Evolutionary conservation across 2,113 vertebrate genomes (phyloP).

Genomic region (Microcebus murinus): DNA sequence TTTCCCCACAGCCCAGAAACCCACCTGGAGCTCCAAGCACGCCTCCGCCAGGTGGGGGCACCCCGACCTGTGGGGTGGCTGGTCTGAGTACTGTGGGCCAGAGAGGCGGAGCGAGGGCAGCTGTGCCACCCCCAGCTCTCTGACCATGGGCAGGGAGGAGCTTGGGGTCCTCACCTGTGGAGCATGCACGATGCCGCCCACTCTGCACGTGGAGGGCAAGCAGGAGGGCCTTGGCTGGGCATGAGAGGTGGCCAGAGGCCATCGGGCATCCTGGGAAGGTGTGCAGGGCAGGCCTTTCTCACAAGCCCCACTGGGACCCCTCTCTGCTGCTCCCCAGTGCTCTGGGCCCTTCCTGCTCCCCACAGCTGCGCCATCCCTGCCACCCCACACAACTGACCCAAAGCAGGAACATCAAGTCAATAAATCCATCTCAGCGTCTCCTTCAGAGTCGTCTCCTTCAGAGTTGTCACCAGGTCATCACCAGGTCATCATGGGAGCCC

Average conservation of each 20-base stretch:
- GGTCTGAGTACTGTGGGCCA: neutral
- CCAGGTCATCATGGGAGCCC: neutral
- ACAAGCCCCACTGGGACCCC: neutral
- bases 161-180: neutral
- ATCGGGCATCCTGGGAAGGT: neutral
- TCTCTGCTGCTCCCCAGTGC: neutral
- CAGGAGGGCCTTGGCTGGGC: neutral
- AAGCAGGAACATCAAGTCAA: slow-evolving; percentile 24
- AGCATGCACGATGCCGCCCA: neutral
- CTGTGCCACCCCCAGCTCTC: neutral
- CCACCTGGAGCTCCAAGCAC: neutral
- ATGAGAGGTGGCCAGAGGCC: neutral
- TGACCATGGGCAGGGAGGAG: neutral
- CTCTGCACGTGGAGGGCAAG: neutral
- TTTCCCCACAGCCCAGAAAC: neutral
- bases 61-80: neutral
- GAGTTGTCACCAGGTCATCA: neutral
- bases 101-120: neutral
- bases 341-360: neutral
- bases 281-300: neutral
- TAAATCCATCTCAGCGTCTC: slow-evolving; percentile 46
- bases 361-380: neutral
- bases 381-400: neutral
- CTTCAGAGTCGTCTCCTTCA: neutral
- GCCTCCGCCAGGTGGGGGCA: neutral